These are phyloP conservation scores for Otis tarda DNA, from an alignment of 2,113 vertebrate genomes.

Conservation along the genomic window DNA sequence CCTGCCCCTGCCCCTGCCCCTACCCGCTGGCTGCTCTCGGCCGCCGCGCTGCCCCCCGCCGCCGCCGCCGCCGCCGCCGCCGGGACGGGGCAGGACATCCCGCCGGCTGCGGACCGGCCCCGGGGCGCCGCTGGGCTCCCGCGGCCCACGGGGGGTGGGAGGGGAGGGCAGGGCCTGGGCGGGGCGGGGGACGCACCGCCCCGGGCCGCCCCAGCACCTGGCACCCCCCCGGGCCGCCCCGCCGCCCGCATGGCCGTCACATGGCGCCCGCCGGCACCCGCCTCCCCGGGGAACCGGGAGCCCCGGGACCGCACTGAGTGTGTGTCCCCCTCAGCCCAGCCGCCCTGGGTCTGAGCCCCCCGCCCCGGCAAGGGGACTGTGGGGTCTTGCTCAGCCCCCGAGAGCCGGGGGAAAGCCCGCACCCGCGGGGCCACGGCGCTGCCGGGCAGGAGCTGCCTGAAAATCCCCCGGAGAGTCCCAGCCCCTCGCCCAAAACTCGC, in stretches of 20 bases:
- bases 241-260: conserved; percentile 49
- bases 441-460: conserved; percentile 7
- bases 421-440: not conserved
- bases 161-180: too few species aligned
- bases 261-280: conserved; percentile 47
- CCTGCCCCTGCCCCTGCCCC: not conserved
- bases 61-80: conserved; percentile 26
- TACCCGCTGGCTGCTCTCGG: conserved; percentile 60
- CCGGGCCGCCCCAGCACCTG: too few species aligned
- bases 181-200: too few species aligned
- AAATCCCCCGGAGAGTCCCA: conserved; percentile 23
- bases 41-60: not conserved
- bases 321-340: too few species aligned
- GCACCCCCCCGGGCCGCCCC: too few species aligned
- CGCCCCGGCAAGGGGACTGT: too few species aligned
- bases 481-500: not conserved
- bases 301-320: too few species aligned
- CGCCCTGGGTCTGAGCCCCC: too few species aligned
- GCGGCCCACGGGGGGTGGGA: too few species aligned
- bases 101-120: too few species aligned
- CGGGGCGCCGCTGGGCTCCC: too few species aligned
- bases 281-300: not conserved
- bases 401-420: not conserved
- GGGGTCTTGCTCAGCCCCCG: not conserved
- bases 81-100: too few species aligned